Percentiles rank a stretch among this genome's conserved stretches.
Evolutionary conservation across 2,888 invertebrate species (phyloP).

Genomic region (Desoria tigrina): DNA sequence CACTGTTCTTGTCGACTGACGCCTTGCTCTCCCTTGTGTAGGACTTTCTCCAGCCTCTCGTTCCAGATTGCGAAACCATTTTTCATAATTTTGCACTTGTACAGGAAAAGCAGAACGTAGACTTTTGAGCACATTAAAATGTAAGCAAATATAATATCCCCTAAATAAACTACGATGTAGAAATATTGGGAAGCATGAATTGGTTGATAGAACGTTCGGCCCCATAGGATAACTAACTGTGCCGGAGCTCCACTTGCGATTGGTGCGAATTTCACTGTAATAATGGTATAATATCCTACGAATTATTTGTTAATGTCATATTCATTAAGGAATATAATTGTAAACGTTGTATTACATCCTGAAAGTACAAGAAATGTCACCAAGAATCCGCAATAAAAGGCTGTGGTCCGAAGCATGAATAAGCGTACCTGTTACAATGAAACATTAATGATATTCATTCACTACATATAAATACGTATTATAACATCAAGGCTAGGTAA

Average conservation of each 20-base stretch:
- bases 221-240: slow-evolving; percentile 30
- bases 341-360: slow-evolving; percentile 1
- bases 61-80: slow-evolving; percentile 47
- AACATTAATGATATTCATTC: too few species aligned
- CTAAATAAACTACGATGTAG: slow-evolving; percentile 1
- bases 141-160: slow-evolving; percentile 26
- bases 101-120: slow-evolving; percentile 44
- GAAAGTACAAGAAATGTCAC: neutral
- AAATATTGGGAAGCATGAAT: slow-evolving; percentile 23
- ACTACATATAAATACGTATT: too few species aligned
- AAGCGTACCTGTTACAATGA: too few species aligned
- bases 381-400: neutral
- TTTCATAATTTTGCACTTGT: slow-evolving; percentile 38
- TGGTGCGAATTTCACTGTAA: slow-evolving; percentile 15
- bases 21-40: slow-evolving; percentile 36
- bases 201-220: slow-evolving; percentile 18
- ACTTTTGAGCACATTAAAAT: slow-evolving; percentile 40
- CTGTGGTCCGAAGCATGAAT: slow-evolving; percentile 2
- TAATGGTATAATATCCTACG: neutral
- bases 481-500: too few species aligned
- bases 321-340: neutral
- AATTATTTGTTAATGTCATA: neutral
- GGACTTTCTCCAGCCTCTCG: slow-evolving; percentile 39
- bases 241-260: slow-evolving; percentile 28
- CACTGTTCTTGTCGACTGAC: slow-evolving; percentile 37